Conservation (phyloP, 2,888 invertebrate genomes). For the Plagodis pulveraria region DNA sequence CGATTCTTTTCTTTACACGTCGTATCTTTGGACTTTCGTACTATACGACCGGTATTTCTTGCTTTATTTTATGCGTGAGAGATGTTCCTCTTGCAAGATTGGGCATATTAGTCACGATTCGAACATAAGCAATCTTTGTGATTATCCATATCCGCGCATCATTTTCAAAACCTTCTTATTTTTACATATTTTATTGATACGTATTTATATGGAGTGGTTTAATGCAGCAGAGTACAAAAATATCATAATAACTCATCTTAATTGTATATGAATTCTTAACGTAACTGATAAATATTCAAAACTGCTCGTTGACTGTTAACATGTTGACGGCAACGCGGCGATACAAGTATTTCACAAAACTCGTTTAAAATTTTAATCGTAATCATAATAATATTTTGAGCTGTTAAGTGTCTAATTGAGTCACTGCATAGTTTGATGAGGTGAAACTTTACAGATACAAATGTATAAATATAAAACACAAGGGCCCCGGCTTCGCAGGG, state of each 20-base stretch:
- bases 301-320: conserved; percentile 45
- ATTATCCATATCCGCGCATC: conserved; percentile 19
- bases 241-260: conserved; percentile 22
- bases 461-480: no score
- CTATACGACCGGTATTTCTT: conserved; percentile 1
- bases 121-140: conserved; percentile 44
- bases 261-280: conserved; percentile 41
- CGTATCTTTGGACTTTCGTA: not conserved
- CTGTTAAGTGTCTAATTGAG: conserved; percentile 27
- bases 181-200: no score
- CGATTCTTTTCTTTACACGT: conserved; percentile 39
- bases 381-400: conserved; percentile 31
- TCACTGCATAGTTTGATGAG: conserved; percentile 10
- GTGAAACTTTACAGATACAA: not conserved
- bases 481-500: no score
- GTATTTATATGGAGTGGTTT: no score
- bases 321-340: conserved; percentile 16
- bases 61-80: conserved; percentile 14
- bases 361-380: conserved; percentile 47
- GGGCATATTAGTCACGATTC: conserved; percentile 53
- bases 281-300: conserved; percentile 52
- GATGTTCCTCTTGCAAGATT: conserved; percentile 46
- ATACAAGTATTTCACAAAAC: conserved; percentile 48
- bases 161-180: no score
- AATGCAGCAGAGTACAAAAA: conserved; percentile 16